Evolutionary conservation across 2,888 invertebrate genomes (phyloP).

Genomic region (Stenolophus ochropezus): DNA sequence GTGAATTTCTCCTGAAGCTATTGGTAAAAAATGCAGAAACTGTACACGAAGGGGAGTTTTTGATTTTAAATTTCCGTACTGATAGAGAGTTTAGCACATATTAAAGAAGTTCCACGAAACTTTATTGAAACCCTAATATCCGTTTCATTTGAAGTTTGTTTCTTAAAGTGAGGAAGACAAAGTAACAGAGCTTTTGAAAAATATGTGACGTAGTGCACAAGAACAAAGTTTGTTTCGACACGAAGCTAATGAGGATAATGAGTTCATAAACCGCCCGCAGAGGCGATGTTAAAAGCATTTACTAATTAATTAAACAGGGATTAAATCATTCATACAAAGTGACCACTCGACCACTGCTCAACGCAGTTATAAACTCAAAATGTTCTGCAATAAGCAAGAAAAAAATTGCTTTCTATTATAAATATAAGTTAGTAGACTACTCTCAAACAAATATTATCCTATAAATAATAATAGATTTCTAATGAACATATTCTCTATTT

Average conservation of each 20-base stretch:
- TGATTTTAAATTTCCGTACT: neutral
- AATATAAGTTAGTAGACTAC: too few species aligned
- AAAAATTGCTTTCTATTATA: neutral
- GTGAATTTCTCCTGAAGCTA: too few species aligned
- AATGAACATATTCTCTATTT: too few species aligned
- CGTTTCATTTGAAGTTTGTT: neutral
- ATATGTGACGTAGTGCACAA: neutral
- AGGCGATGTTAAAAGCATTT: slow-evolving; percentile 55
- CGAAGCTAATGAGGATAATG: slow-evolving; percentile 51
- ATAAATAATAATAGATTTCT: too few species aligned
- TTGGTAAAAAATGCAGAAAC: neutral
- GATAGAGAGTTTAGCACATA: neutral
- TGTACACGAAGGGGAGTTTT: neutral
- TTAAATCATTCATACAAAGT: slow-evolving; percentile 47
- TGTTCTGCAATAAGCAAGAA: neutral
- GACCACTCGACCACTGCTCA: slow-evolving; percentile 10
- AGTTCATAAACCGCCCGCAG: slow-evolving; percentile 52
- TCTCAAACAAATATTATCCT: too few species aligned
- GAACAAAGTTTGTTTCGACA: slow-evolving; percentile 48
- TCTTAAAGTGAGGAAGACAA: neutral
- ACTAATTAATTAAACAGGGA: slow-evolving; percentile 57
- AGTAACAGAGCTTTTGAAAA: neutral
- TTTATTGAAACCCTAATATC: neutral
- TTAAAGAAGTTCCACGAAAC: neutral
- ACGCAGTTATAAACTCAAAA: neutral